Base-by-base conservation (phyloP, 2,888 invertebrate species). In the Malthinus seriepunctatus region DNA sequence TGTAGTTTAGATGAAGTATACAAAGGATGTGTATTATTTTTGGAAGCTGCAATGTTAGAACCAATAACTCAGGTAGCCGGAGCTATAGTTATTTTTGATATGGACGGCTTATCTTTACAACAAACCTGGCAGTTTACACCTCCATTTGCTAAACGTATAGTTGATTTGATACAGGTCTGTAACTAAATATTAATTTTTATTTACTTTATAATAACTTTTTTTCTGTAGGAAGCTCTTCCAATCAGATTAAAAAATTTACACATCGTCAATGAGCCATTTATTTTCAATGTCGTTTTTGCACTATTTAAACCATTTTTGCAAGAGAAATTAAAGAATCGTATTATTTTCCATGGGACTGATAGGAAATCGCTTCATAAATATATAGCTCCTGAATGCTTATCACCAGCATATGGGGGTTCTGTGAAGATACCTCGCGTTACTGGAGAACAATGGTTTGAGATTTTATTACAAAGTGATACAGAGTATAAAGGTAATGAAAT, bases 91-190 rank as follows among this genome's bases (percentile, higher is more conserved):
- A 86, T 93, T 64, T 90, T 93, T 72, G 93, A 93, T 74, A 91
- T 93, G 90, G 90, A 91, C 62, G 93, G 93, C 0, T 82, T 93
- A 0, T 87, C 88, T 38, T 79, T 93, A 72, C 87, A 88, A 71
- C 93, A 93, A 75, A 90, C 91, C 1, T 88, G 90, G 86, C 92
- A 93, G 77, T 93, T 93, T 78, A 91, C 91, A 5, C 93, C 93
- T 1, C 86, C 87, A 5, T 92, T 92, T 71, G 93, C 93, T 32
- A 92, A 90, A 77, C 83, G 90, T 69, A 90, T 92, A 66, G 89
- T 93, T 3, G 92, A 93, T 71, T 92, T 89, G 88, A 79, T 93
- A 15, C 90, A 90, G 83, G 88, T 87, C 73, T 67, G 44, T 57
- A 61, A 32, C 3, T 8, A n/a, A n/a, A n/a, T n/a, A n/a, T n/a